A percentile compares a stretch with the other conserved stretches of the same genome.
These are phyloP conservation scores for Portunus trituberculatus DNA, from an alignment of 1,140 invertebrate species.

Conservation along the genomic window DNA sequence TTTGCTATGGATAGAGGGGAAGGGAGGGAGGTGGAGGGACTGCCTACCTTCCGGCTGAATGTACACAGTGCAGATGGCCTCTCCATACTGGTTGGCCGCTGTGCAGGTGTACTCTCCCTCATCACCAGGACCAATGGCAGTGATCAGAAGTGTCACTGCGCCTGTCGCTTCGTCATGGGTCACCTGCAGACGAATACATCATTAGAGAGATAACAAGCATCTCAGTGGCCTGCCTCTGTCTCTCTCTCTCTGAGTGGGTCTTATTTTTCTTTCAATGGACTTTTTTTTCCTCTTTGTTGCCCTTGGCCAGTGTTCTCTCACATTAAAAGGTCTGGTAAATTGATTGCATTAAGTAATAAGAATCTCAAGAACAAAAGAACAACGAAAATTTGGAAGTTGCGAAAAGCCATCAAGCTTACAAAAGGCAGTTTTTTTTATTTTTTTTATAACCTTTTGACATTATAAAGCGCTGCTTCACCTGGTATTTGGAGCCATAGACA, in stretches of 20 bases:
- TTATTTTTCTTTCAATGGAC: too few relatives aligned
- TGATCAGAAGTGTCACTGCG: constrained; percentile 92
- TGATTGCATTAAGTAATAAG: not conserved
- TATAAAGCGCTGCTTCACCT: constrained; percentile 46
- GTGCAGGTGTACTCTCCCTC: constrained; percentile 97
- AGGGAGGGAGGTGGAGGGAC: not conserved
- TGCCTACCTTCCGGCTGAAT: constrained; percentile 93
- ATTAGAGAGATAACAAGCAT: constrained; percentile 80
- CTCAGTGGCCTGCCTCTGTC: too few relatives aligned
- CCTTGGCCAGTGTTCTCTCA: too few relatives aligned
- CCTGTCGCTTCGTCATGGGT: constrained; percentile 93
- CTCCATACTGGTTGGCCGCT: constrained; percentile 94
- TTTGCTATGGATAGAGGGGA: not conserved
- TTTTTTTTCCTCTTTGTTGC: too few relatives aligned
- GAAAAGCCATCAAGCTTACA: too few relatives aligned
- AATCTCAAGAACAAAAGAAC: not conserved
- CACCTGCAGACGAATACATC: constrained; percentile 89
- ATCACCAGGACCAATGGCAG: constrained; percentile 94
- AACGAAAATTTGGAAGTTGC: too few relatives aligned
- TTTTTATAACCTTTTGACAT: too few relatives aligned
- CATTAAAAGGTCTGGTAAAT: too few relatives aligned
- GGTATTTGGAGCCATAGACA: constrained; percentile 72
- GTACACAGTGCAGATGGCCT: constrained; percentile 96
- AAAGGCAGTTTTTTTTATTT: too few relatives aligned
- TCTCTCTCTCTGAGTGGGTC: too few relatives aligned